Evolutionary conservation across 2,888 invertebrate genomes (phyloP), one percentile per base, ranked within the genome.

Genomic region (Beris morrisii): DNA sequence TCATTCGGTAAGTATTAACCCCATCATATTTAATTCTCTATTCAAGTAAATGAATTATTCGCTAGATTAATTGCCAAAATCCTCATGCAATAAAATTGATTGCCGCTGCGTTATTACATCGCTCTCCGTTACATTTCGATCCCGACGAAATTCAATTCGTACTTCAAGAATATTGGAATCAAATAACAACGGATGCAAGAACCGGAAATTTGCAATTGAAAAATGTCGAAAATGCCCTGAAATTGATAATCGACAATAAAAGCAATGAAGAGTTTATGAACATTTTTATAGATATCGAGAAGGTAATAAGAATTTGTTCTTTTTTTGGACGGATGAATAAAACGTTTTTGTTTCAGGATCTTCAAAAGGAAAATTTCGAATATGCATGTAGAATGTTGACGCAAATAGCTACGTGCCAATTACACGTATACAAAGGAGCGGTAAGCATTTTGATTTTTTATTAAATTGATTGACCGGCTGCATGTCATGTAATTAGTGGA

Each of bases 71-170:
- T 59, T 79, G 77, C 58, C 74, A 74, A 5, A 77, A 77, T 71
- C 50, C 69, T 0, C 72, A 78, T 57, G 38, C 38, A 7, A 38
- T 38, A 7, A 73, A 74, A 7, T 69, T 80, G 54, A 73, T 80
- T 13, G 74, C 73, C 64, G 72, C 74, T 38, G 77, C 78, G 0
- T 67, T 80, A 0, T 73, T 72, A 28, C 69, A 78, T 69, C 75
- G 77, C 0, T 71, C 72, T 48, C 68, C 71, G 12, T 67, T 80
- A 58, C 76, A 78, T 58, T 73, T 79, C 43, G 79, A 78, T 55
- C 75, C 73, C 59, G 79, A 77, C 56, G 80, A 80, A 70, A 76
- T 80, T 32, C 75, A 79, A 59, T 75, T 77, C 59, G 76, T 80
- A 4, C 67, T 80, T 5, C 74, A 74, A 30, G 73, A 75, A 48